Evolutionary conservation across 2,797 vertebrate species (phyloP).

Genomic region (Ceryle rudis): DNA sequence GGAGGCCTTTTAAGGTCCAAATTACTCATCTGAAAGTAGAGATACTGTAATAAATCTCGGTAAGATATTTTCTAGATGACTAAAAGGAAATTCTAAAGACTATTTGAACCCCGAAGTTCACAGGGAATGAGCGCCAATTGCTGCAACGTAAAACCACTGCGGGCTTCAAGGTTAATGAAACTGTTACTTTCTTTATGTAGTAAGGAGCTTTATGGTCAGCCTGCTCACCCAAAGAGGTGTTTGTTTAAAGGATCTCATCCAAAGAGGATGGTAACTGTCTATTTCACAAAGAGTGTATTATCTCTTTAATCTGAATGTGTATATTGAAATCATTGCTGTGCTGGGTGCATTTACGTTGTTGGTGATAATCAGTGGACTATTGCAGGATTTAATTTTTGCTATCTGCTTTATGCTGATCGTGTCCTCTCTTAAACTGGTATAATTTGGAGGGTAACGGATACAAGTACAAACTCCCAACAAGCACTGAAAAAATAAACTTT

Average conservation of each 20-base stretch:
- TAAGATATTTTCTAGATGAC: background rate
- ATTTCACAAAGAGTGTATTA: background rate
- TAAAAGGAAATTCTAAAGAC: background rate
- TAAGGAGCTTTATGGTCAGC: background rate
- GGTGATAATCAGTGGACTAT: background rate
- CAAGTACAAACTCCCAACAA: background rate
- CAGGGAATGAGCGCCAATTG: background rate
- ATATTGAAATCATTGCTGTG: background rate
- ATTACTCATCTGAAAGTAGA: background rate
- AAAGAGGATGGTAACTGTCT: background rate
- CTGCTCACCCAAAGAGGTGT: background rate
- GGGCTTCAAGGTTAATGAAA: background rate
- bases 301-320: background rate
- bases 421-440: background rate
- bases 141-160: background rate
- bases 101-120: background rate
- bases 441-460: background rate
- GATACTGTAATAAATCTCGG: background rate
- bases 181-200: background rate
- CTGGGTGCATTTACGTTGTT: background rate
- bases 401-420: background rate
- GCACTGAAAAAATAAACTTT: background rate
- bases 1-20: background rate
- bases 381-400: background rate
- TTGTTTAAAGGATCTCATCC: background rate